Base-by-base conservation (phyloP, 2,888 invertebrate genomes). In the Dermolepida albohirtum region DNA sequence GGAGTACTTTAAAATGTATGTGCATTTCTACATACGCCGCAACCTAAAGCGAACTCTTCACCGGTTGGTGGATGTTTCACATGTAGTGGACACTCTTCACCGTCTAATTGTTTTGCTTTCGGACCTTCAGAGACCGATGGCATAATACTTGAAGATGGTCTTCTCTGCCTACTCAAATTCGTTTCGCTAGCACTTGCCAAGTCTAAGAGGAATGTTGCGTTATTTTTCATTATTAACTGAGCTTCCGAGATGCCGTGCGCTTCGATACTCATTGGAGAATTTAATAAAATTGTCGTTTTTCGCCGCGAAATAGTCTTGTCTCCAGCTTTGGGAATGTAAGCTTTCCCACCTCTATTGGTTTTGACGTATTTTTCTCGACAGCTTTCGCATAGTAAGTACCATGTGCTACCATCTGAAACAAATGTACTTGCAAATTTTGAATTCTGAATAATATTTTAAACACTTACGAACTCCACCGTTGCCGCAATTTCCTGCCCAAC, bases 41-140 rank as follows among this genome's bases (percentile, higher is more conserved):
- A 98, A 70, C 98, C 98, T 51, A 99, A 88, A 54, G 98, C 98
- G 84, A 97, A 98, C 84, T 98, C 98, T 82, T 98, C 98, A 40
- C 98, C 98, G 0, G 98, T 98, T 5, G 96, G 90, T 34, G 98
- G 98, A 85, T 99, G 98, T 78, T 93, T 91, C 4, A 98, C 92
- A 84, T 96, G 97, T 39, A 98, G 86, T 0, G 98, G 98, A 80
- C 98, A 99, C 80, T 97, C 97, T 12, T 96, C 96, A 8, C 96
- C 97, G 72, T 97, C 93, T 73, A 98, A 84, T 83, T 97, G 96
- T 77, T 92, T 93, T 11, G 95, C 94, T 84, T 95, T 93, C 0
- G 98, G 96, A 67, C 97, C 96, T 73, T 87, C 88, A 0, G 86
- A 85, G 0, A 87, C 85, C 0, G 87, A 85, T 1, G 87, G 86